Evolutionary conservation across 2,113 vertebrate species (phyloP), one percentile per base, ranked within the genome.

Genomic region (Channa maculata): DNA sequence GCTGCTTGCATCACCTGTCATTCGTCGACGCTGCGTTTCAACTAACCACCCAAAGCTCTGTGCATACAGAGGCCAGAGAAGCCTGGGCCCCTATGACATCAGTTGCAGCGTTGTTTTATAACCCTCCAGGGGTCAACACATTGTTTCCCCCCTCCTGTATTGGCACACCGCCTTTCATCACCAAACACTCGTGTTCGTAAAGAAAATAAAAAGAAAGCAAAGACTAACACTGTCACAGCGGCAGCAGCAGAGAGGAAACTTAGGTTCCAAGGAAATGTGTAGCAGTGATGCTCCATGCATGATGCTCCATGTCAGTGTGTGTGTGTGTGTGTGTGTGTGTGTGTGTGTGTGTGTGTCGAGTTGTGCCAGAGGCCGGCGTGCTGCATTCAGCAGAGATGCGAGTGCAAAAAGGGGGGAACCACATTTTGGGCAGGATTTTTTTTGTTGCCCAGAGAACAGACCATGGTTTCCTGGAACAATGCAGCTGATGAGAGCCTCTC

Each of bases 401-500:
- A 70, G 72, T 71, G 80, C 62, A 76, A 65, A 71, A 24, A 24
- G 33, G 53, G 55, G 74, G 61, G 84, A 51, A 52, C 55, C 5
- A 59, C 75, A 85, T 75, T 90, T 87, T 80, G 88, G 90, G 79
- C 89, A 86, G 75, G 74, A 76, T 24, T 85, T 83, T 86, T 82
- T 91, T 86, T 93, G 87, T 91, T 92, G 84, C 91, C 88, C 88
- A 88, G 83, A 92, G 92, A 91, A 86, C 88, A 92, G 88, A 89
- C 91, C 92, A 79, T 91, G 90, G 85, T 93, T 94, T 94, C 94
- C 94, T 93, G 94, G 93, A 94, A 95, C 94, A 94, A 94, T 94
- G 93, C 92, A 92, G 88, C 92, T 94, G 93, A 94, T 94, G 92
- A 94, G 89, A 90, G 87, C 77, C 88, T 91, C 92, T 94, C 94